Evolutionary conservation across 2,888 invertebrate genomes (phyloP).

Genomic region (Ormyrus labotus): DNA sequence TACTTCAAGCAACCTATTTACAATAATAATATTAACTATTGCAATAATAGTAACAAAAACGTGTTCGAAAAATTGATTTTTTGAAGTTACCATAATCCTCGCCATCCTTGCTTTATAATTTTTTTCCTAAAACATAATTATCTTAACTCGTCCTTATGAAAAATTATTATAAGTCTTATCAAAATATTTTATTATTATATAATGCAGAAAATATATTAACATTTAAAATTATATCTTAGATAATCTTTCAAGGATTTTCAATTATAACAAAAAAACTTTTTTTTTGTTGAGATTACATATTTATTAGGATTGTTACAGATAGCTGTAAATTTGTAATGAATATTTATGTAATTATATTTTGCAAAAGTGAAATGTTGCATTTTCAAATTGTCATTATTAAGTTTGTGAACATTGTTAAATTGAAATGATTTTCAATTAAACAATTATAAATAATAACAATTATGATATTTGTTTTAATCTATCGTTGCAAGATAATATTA

Average conservation of each 20-base stretch:
- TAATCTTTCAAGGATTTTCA: no score
- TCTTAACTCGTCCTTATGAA: conserved; percentile 34
- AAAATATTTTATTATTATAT: no score
- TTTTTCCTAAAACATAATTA: conserved; percentile 9
- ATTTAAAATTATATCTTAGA: no score
- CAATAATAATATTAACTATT: conserved; percentile 47
- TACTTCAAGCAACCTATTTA: conserved; percentile 32
- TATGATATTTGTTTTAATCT: not conserved
- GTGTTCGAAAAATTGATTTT: conserved; percentile 26
- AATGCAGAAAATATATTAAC: no score
- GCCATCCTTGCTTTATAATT: conserved; percentile 11
- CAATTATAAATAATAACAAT: not conserved
- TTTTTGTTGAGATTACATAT: no score
- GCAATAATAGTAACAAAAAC: conserved; percentile 41
- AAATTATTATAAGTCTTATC: conserved; percentile 29
- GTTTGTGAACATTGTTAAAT: no score
- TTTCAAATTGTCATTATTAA: not conserved
- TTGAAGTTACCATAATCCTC: conserved; percentile 48
- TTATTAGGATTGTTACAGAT: not conserved
- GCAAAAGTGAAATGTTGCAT: not conserved
- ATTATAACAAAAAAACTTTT: no score
- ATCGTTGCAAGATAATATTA: no score
- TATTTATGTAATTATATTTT: not conserved
- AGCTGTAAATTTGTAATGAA: not conserved
- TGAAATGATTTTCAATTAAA: no score